Evolutionary conservation across 2,888 invertebrate genomes (phyloP).

Genomic region (Tromatobia lineatoria): DNA sequence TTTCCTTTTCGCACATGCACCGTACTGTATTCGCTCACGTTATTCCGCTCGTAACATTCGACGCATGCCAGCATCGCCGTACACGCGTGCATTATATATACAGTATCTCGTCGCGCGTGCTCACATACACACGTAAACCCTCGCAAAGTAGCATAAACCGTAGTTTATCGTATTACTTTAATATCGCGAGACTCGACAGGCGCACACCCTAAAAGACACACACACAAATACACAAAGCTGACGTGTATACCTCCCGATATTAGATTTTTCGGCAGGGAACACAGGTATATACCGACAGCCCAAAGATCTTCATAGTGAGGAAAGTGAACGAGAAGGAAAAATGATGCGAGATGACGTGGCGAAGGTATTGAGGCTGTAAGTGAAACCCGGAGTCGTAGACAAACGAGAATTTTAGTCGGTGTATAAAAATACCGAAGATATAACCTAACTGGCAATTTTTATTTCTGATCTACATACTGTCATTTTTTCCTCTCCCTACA

Average conservation of each 20-base stretch:
- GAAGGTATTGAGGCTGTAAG: slow-evolving; percentile 41
- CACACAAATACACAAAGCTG: slow-evolving; percentile 34
- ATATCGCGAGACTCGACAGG: slow-evolving; percentile 68
- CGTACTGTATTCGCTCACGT: slow-evolving; percentile 42
- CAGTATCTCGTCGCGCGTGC: slow-evolving; percentile 7
- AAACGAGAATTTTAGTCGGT: neutral
- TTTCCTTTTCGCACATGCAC: slow-evolving; percentile 69
- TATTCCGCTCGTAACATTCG: slow-evolving; percentile 50
- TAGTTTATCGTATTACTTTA: slow-evolving; percentile 78
- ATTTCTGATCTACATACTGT: neutral
- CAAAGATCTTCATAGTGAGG: slow-evolving; percentile 33
- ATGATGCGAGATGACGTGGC: slow-evolving; percentile 45
- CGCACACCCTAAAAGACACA: slow-evolving; percentile 38
- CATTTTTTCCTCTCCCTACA: neutral
- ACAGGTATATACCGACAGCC: slow-evolving; percentile 38
- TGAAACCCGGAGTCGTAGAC: slow-evolving; percentile 21
- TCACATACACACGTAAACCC: slow-evolving; percentile 39
- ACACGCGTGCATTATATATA: neutral
- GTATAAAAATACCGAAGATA: neutral
- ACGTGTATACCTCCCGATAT: slow-evolving; percentile 57
- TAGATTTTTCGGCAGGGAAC: slow-evolving; percentile 63
- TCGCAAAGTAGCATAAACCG: slow-evolving; percentile 76
- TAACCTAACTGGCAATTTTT: neutral
- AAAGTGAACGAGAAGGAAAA: slow-evolving; percentile 4
- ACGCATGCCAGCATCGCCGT: slow-evolving; percentile 34